Evolutionary conservation across 2,113 vertebrate species (phyloP).

Genomic region (Bubo scandiacus): DNA sequence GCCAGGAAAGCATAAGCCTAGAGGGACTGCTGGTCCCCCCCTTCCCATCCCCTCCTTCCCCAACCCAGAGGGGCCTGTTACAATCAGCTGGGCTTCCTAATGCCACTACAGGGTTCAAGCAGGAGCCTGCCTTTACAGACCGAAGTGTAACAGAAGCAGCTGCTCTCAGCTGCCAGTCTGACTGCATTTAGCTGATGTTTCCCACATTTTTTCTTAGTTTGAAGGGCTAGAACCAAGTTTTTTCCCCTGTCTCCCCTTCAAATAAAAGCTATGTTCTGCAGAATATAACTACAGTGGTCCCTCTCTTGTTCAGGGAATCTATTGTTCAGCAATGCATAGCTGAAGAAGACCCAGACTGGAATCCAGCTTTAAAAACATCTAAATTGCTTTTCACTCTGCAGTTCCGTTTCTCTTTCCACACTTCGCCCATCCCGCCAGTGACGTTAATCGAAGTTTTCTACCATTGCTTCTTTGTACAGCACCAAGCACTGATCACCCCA

Average conservation of each 20-base stretch:
- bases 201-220: not conserved
- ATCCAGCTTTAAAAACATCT: not conserved
- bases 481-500: accelerated
- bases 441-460: not conserved
- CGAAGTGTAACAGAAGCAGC: not conserved
- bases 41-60: not conserved
- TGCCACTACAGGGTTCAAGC: not conserved
- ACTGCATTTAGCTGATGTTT: not conserved
- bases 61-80: not conserved
- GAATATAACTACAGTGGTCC: not conserved
- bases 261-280: not conserved
- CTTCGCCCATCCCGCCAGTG: not conserved
- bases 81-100: not conserved
- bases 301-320: not conserved
- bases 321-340: accelerated
- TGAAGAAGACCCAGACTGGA: not conserved
- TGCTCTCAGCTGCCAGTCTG: not conserved
- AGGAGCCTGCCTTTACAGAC: not conserved
- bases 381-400: not conserved
- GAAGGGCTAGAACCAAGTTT: not conserved
- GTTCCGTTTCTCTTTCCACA: not conserved
- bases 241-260: not conserved
- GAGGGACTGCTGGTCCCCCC: not conserved
- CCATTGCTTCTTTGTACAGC: not conserved
- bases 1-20: not conserved